These are phyloP conservation scores for Amphiprion percula DNA, from an alignment of 2,113 vertebrate genomes.

Conservation along the genomic window DNA sequence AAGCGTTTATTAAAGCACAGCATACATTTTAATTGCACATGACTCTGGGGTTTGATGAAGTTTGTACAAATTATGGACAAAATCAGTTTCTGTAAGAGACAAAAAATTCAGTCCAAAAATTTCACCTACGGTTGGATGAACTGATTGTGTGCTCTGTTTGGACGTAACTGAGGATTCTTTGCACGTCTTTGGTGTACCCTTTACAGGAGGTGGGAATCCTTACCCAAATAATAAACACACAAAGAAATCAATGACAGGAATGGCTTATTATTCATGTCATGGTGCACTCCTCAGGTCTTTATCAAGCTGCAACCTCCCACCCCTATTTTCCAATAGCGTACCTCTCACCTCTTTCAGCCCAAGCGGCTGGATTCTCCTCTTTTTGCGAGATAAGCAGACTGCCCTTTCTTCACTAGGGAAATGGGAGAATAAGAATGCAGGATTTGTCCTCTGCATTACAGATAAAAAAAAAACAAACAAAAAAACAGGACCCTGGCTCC, in stretches of 20 bases:
- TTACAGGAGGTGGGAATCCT: conserved; percentile 38
- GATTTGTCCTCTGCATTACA: conserved; percentile 63
- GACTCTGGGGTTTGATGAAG: background rate
- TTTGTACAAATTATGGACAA: background rate
- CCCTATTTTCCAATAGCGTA: conserved; percentile 59
- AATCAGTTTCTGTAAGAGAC: too few relatives aligned
- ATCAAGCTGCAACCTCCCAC: conserved; percentile 65
- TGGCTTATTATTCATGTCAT: conserved; percentile 71
- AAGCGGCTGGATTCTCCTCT: conserved; percentile 60
- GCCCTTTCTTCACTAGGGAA: conserved; percentile 72
- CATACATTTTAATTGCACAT: too few relatives aligned
- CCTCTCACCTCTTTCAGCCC: conserved; percentile 62
- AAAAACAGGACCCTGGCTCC: conserved; percentile 42
- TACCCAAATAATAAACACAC: conserved; percentile 42
- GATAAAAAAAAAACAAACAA: conserved; percentile 38
- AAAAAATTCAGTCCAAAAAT: background rate
- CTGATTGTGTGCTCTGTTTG: background rate
- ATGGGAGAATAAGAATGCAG: conserved; percentile 73
- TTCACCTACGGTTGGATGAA: background rate
- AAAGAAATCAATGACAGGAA: conserved; percentile 61
- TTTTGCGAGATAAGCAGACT: conserved; percentile 73
- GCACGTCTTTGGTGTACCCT: conserved; percentile 38
- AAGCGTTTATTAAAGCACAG: background rate
- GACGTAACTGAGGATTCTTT: conserved; percentile 39
- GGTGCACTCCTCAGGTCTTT: conserved; percentile 66